Base-by-base conservation (phyloP, 2,888 invertebrate species). In the Malthinus seriepunctatus region DNA sequence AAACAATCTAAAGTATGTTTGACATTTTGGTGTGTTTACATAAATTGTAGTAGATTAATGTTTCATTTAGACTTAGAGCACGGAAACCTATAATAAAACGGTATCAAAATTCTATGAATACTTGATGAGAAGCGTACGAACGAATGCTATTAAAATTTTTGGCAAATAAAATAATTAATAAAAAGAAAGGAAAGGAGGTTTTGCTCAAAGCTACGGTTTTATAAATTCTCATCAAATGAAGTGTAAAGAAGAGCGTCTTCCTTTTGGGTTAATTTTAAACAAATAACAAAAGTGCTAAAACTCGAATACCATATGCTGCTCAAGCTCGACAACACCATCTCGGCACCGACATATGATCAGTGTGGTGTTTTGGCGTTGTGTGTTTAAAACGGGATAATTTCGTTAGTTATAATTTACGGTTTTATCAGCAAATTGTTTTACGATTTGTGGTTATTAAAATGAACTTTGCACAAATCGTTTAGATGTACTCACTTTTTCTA, bases 231-330 rank as follows among this genome's bases (percentile, higher is more conserved):
- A 39, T 48, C 54, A 42, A 55, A 42, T 55, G 39, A 48, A 55
- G 48, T 48, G 54, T 49, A 35, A 42, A 32, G n/a, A n/a, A n/a
- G n/a, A n/a, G 35, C 42, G 35, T 56, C 35, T 31, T 32, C 48
- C 32, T 33, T 23, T 42, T 39, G 35, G 33, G 47, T 57, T 47
- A 45, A 57, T 35, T 37, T 23, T 23, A 23, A 23, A 23, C 2
- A 23, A 2, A 23, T 14, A 50, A 34, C 55, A 55, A 55, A 45
- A 51, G 50, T 35, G 42, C 31, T 38, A 32, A 33, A 33, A 33
- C 46, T 32, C 52, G 57, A 10, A 48, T 57, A 51, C 56, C 56
- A 51, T 57, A 57, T 57, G 56, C 39, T 56, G 56, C 47, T 49
- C 51, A 56, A n/a, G 23, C 23, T 57, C 56, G 56, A 56, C 56